These are phyloP conservation scores for Cebidichthys violaceus DNA, from an alignment of 2,113 vertebrate species.

Conservation along the genomic window DNA sequence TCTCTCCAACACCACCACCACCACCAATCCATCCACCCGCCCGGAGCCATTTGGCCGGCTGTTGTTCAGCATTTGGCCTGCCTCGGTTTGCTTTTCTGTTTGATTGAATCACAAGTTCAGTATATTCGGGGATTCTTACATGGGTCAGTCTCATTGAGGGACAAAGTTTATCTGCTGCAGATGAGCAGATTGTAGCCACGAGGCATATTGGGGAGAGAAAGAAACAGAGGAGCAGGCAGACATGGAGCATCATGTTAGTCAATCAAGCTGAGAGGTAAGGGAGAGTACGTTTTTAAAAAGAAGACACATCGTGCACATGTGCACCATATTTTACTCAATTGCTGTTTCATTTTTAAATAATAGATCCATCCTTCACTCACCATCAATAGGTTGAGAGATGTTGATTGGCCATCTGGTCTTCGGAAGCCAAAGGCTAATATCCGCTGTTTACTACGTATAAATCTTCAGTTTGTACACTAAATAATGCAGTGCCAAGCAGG, in stretches of 20 bases:
- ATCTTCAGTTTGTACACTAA: slow-evolving; percentile 48
- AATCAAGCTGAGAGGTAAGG: background rate
- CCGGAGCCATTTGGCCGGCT: slow-evolving; percentile 55
- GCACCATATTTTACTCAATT: slow-evolving; percentile 18
- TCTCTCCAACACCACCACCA: background rate
- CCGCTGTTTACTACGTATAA: slow-evolving; percentile 56
- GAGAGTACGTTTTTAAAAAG: background rate
- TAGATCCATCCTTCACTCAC: slow-evolving; percentile 37
- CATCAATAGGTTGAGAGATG: slow-evolving; percentile 50
- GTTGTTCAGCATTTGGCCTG: slow-evolving; percentile 48
- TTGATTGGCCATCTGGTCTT: slow-evolving; percentile 56
- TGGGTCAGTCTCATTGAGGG: slow-evolving; percentile 13
- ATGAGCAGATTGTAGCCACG: slow-evolving; percentile 32
- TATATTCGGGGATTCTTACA: slow-evolving; percentile 13
- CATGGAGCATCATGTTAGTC: slow-evolving; percentile 12
- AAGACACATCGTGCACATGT: background rate
- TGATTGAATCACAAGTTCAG: slow-evolving; percentile 27
- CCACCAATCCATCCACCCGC: slow-evolving; percentile 26
- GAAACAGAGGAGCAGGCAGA: background rate
- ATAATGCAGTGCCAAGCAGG: slow-evolving; percentile 58
- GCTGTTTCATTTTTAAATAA: slow-evolving; percentile 55
- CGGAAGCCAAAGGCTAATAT: slow-evolving; percentile 65
- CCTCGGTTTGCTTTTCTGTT: slow-evolving; percentile 26
- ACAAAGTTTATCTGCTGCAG: slow-evolving; percentile 21
- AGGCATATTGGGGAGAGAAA: background rate